Percentiles rank a stretch among this genome's conserved stretches.
These are phyloP conservation scores for Macquaria australasica DNA, from an alignment of 2,113 vertebrate species.

Conservation along the genomic window DNA sequence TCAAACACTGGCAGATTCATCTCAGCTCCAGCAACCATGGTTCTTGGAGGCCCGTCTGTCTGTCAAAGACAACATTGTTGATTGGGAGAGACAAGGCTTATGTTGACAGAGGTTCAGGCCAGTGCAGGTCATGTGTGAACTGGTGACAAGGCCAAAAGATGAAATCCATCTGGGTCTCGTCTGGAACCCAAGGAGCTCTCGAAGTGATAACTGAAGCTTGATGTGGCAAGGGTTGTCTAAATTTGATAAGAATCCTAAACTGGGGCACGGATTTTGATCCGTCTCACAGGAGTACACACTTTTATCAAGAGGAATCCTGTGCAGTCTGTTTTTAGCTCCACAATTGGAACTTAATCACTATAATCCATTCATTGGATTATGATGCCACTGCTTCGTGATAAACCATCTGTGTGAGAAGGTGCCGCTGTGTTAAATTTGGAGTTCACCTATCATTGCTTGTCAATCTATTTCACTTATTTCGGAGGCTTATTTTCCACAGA, in stretches of 20 bases:
- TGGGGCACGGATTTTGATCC: slow-evolving; percentile 62
- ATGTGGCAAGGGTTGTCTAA: slow-evolving; percentile 37
- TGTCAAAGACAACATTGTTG: slow-evolving; percentile 39
- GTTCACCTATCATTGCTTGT: slow-evolving; percentile 48
- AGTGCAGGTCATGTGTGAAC: slow-evolving; percentile 55
- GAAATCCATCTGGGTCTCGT: slow-evolving; percentile 22
- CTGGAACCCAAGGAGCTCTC: slow-evolving; percentile 10
- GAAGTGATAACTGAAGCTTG: slow-evolving; percentile 41
- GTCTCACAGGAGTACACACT: slow-evolving; percentile 63
- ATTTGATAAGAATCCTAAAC: slow-evolving; percentile 65
- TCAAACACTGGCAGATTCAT: slow-evolving; percentile 42
- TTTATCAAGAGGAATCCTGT: slow-evolving; percentile 70
- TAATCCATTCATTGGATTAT: slow-evolving; percentile 77
- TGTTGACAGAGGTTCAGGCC: slow-evolving; percentile 51
- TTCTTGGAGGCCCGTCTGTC: slow-evolving; percentile 24
- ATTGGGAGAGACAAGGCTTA: slow-evolving; percentile 22
- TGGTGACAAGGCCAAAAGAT: slow-evolving; percentile 53
- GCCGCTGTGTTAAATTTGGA: slow-evolving; percentile 53
- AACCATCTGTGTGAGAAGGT: slow-evolving; percentile 70
- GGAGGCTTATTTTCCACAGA: not conserved
- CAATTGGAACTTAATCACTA: slow-evolving; percentile 77
- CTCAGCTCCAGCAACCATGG: slow-evolving; percentile 12
- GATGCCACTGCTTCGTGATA: slow-evolving; percentile 55
- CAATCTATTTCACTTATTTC: not conserved
- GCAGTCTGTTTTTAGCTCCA: slow-evolving; percentile 75